These are phyloP conservation scores for Guaruba guarouba DNA, from an alignment of 2,113 vertebrate genomes.

Conservation along the genomic window DNA sequence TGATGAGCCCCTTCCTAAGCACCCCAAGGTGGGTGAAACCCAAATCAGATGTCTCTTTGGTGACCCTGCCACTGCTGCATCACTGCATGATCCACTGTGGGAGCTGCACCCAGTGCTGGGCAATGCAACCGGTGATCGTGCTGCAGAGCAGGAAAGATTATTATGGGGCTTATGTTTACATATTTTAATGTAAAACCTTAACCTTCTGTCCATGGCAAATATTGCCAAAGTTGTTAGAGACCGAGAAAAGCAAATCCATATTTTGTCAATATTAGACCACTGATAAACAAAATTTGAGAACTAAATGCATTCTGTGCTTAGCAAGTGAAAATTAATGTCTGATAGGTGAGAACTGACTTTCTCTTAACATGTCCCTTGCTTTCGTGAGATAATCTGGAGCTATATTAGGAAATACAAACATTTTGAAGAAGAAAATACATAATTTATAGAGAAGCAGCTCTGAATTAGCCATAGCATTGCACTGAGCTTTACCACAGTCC, in stretches of 20 bases:
- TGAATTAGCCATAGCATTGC: background rate
- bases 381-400: background rate
- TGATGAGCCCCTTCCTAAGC: background rate
- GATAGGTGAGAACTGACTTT: background rate
- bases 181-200: background rate
- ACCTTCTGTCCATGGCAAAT: background rate
- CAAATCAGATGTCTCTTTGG: accelerated
- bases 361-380: background rate
- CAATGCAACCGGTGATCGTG: accelerated
- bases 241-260: background rate
- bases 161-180: background rate
- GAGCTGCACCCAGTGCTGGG: accelerated
- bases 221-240: background rate
- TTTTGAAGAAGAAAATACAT: background rate
- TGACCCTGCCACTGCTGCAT: background rate
- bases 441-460: background rate
- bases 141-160: background rate
- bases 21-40: background rate
- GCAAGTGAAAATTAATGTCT: background rate
- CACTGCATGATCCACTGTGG: background rate
- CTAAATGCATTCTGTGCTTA: background rate
- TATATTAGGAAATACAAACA: background rate
- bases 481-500: background rate
- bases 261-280: background rate
- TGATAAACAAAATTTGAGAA: background rate